Conservation (phyloP, 2,888 invertebrate genomes). For the Psylliodes chrysocephalus region DNA sequence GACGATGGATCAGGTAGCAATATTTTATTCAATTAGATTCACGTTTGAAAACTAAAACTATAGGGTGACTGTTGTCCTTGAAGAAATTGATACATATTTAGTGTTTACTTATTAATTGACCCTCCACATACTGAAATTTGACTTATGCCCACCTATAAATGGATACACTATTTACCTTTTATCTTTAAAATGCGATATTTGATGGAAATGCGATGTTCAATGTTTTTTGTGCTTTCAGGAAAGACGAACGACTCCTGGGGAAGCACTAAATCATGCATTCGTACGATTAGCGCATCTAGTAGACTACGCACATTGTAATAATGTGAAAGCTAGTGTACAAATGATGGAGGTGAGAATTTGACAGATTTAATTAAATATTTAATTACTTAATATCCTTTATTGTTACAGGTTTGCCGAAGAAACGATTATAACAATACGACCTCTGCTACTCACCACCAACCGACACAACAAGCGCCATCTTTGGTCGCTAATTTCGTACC, state of each 20-base stretch:
- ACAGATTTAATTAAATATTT: background rate
- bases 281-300: slow-evolving; percentile 92
- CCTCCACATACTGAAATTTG: too few species aligned
- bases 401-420: slow-evolving; percentile 71
- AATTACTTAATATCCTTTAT: slow-evolving; percentile 1
- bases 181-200: background rate
- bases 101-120: too few species aligned
- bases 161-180: too few species aligned
- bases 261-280: slow-evolving; percentile 95
- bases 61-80: too few species aligned
- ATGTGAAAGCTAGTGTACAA: slow-evolving; percentile 95
- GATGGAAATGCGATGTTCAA: background rate
- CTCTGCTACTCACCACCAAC: slow-evolving; percentile 66
- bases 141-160: too few species aligned
- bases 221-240: slow-evolving; percentile 71
- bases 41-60: background rate
- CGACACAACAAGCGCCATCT: slow-evolving; percentile 65
- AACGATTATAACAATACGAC: slow-evolving; percentile 63
- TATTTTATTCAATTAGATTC: slow-evolving; percentile 46
- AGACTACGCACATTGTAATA: slow-evolving; percentile 96
- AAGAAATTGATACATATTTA: too few species aligned
- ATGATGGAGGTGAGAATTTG: slow-evolving; percentile 87
- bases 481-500: slow-evolving; percentile 82
- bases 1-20: slow-evolving; percentile 92
- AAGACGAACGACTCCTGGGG: slow-evolving; percentile 93